phyloP scores from a whole-genome alignment of 2,797 vertebrate genomes.

The Coendou prehensilis region DNA sequence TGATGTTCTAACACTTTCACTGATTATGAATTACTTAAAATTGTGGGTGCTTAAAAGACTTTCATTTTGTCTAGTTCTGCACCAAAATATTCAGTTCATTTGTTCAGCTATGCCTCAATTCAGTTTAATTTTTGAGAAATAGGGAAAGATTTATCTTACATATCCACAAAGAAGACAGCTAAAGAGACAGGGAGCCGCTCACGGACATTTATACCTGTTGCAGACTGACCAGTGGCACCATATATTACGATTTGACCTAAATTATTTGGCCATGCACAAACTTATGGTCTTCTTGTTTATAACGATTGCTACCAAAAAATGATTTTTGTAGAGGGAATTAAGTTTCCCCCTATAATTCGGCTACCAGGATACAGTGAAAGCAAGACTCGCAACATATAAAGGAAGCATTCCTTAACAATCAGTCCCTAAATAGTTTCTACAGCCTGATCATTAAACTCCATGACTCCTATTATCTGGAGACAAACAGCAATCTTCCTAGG shows the following conservation, averaged over 20 bases:
- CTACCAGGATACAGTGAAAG: not conserved
- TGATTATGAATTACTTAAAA: slow-evolving; percentile 40
- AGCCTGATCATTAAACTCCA: not conserved
- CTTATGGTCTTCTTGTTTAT: not conserved
- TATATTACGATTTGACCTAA: not conserved
- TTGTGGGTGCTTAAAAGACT: not conserved
- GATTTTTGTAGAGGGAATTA: not conserved
- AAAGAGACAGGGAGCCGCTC: not conserved
- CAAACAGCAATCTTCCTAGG: not conserved
- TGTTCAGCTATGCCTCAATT: not conserved
- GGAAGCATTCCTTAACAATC: not conserved
- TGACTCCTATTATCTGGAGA: not conserved
- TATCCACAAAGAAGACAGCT: not conserved
- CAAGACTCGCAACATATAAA: not conserved
- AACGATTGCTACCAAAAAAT: not conserved
- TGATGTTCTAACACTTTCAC: not conserved
- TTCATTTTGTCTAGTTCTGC: not conserved
- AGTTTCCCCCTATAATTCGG: not conserved
- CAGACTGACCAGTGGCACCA: not conserved
- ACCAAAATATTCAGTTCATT: not conserved
- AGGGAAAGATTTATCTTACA: not conserved
- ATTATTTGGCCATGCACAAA: not conserved
- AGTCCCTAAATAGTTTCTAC: not conserved
- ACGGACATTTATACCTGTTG: not conserved
- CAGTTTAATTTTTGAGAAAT: slow-evolving; percentile 8